phyloP scores from a whole-genome alignment of 1,140 invertebrate genomes.

The Campodea augens region DNA sequence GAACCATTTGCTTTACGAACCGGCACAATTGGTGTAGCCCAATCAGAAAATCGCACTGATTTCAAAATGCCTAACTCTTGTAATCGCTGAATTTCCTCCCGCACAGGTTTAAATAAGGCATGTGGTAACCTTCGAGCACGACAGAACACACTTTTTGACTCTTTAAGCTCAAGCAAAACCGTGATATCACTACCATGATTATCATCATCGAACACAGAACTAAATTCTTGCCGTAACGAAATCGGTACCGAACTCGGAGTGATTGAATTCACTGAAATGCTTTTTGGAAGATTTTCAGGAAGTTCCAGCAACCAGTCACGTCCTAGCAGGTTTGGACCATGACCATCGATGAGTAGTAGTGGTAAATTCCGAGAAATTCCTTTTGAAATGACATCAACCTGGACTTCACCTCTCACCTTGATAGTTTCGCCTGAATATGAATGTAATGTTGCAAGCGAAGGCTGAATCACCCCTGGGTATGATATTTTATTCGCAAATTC shows the following conservation, averaged over 20 bases:
- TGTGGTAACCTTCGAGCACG: not conserved
- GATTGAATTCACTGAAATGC: not conserved
- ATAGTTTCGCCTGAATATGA: too few relatives aligned
- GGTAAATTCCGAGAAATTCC: too few relatives aligned
- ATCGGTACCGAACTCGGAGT: too few relatives aligned
- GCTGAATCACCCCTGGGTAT: too few relatives aligned
- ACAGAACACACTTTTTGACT: not conserved
- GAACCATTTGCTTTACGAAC: not conserved
- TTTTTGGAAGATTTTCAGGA: not conserved
- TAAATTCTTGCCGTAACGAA: too few relatives aligned
- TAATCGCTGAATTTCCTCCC: not conserved
- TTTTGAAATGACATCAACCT: too few relatives aligned
- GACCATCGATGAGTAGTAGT: too few relatives aligned
- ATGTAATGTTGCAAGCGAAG: too few relatives aligned
- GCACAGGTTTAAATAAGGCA: not conserved
- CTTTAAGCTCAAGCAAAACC: not conserved
- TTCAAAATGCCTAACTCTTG: not conserved
- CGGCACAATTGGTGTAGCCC: not conserved
- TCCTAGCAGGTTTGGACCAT: not conserved
- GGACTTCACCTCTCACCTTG: too few relatives aligned
- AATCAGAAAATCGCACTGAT: not conserved
- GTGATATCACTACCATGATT: too few relatives aligned
- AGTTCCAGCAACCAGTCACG: not conserved
- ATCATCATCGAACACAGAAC: too few relatives aligned
- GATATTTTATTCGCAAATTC: too few relatives aligned